These are phyloP conservation scores for Tipula vernalis DNA, from an alignment of 2,888 invertebrate species.

Conservation along the genomic window DNA sequence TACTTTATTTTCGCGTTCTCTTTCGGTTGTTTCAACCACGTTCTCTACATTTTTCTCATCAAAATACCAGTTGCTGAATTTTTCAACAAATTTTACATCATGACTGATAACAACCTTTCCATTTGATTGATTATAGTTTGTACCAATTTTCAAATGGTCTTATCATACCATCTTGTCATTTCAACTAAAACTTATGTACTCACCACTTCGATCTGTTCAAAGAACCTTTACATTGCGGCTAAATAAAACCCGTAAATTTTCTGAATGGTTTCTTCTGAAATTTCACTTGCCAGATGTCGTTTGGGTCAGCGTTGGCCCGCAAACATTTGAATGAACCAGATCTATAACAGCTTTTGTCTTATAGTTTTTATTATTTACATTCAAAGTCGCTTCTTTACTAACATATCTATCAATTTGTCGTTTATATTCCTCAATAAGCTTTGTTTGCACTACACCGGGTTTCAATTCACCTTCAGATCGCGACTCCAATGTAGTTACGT, in stretches of 20 bases:
- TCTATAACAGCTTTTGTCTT: background rate
- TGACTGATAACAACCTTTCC: too few relatives aligned
- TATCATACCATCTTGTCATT: background rate
- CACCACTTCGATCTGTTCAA: background rate
- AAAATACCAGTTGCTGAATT: background rate
- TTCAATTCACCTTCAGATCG: background rate
- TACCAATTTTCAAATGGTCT: background rate
- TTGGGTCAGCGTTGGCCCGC: background rate
- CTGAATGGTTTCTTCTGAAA: background rate
- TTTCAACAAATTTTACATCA: too few relatives aligned
- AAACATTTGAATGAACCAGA: background rate
- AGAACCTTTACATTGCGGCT: background rate
- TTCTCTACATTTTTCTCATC: background rate
- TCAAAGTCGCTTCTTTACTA: background rate
- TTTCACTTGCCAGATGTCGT: background rate
- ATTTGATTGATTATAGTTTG: background rate
- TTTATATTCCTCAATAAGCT: background rate
- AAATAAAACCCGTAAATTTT: background rate
- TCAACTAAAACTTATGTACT: background rate
- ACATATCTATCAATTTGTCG: background rate
- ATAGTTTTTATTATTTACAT: background rate
- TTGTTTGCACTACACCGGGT: background rate
- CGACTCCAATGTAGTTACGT: too few relatives aligned
- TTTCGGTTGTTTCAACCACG: background rate
- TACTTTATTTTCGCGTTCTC: background rate